Evolutionary conservation across 1,140 invertebrate genomes (phyloP).

Genomic region (Eumaeus atala): DNA sequence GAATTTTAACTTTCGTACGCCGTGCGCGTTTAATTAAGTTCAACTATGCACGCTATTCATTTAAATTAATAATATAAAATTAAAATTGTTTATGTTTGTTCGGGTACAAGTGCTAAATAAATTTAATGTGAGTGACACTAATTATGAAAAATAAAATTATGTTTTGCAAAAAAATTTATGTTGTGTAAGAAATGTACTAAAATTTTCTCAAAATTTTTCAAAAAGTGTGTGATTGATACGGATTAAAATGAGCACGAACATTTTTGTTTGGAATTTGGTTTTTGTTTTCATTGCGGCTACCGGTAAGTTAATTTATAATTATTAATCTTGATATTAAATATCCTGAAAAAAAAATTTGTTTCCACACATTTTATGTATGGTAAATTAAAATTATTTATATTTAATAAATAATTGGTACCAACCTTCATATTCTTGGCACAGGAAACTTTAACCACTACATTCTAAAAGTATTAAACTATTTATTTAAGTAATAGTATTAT

Average conservation of each 20-base stretch:
- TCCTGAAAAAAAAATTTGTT: too few relatives aligned
- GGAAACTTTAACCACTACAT: too few relatives aligned
- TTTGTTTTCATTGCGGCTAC: neutral
- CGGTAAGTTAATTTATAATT: neutral
- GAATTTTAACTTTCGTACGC: slow-evolving; percentile 38
- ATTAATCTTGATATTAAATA: too few relatives aligned
- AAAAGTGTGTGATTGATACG: slow-evolving; percentile 15
- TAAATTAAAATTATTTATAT: too few relatives aligned
- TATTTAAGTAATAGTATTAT: too few relatives aligned
- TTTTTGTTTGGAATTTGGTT: slow-evolving; percentile 4
- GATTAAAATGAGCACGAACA: slow-evolving; percentile 24
- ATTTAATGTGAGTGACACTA: slow-evolving; percentile 13
- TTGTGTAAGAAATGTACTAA: slow-evolving; percentile 10
- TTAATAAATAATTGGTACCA: too few relatives aligned
- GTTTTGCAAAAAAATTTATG: slow-evolving; percentile 23
- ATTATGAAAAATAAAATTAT: slow-evolving; percentile 18
- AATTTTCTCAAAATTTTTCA: slow-evolving; percentile 19
- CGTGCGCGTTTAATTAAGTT: slow-evolving; percentile 36
- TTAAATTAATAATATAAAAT: slow-evolving; percentile 26
- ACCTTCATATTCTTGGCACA: too few relatives aligned
- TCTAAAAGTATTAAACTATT: too few relatives aligned
- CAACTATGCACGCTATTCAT: too few relatives aligned
- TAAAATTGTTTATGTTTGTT: too few relatives aligned
- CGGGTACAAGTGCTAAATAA: slow-evolving; percentile 5
- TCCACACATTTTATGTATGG: too few relatives aligned